Base-by-base conservation (phyloP, 2,113 vertebrate species). In the Triplophysa siluroides region DNA sequence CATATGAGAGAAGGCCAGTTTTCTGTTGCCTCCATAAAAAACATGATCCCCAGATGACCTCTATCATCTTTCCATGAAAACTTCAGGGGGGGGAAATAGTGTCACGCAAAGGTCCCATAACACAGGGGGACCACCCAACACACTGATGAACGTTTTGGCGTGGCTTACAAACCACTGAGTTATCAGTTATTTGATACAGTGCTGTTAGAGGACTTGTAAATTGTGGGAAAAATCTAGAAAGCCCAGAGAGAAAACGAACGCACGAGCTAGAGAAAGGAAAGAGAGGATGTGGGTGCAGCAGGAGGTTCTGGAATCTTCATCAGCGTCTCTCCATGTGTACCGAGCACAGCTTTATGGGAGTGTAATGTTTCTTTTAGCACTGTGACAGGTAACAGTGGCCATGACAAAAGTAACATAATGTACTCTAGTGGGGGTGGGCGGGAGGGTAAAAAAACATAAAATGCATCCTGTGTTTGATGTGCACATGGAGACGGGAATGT, bases 231-330 rank as follows among this genome's bases (percentile, higher is more conserved):
- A 88, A 50, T 11, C 58, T 69, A 61, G 24, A 45, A 85, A 84
- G 85, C 68, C 75, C 63, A 75, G 77, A 68, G 79, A 66, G 71
- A 63, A 63, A 63, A 26, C 19, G 41, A 62, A 47, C 23, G 41
- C 16, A 58, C 33, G 7, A 38, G 33, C 6, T 38, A 63, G 58
- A 8, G 33, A 63, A 50, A 75, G 73, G 86, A 89, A 90, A 58
- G n/a, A 84, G 73, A 86, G 75, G 86, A 89, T 89, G 81, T 81
- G 85, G 88, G 86, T 87, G 89, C 76, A 83, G 73, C 78, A 8
- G 58, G 7, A 73, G 21, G 29, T 77, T 90, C 85, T 89, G 88
- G 87, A 90, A 89, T 90, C 84, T 90, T 81, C 84, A 89, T 89
- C 80, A 86, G 63, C n/a, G 3, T 0, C 2, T 63, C 66, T 78